Base-by-base conservation (phyloP, 1,140 invertebrate species). In the Chrysomallon squamiferum region DNA sequence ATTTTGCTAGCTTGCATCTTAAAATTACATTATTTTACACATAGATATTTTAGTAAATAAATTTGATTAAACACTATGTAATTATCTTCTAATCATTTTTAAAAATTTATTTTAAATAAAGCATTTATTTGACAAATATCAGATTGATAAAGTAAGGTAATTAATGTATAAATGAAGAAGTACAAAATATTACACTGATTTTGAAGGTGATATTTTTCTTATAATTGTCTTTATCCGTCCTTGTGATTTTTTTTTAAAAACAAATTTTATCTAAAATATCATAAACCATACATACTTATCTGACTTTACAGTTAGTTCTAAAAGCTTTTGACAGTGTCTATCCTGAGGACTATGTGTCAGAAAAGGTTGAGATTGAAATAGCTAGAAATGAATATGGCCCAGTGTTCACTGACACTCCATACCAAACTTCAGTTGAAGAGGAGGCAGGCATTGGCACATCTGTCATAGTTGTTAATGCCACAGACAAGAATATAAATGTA, bases 381-480 rank as follows among this genome's bases (percentile, higher is more conserved):
- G 22, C 9, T 5, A 49, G 66, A 9, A 69, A 71, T 56, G 58
- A 71, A 41, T 65, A 61, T 41, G 11, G 33, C 18, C 73, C 73
- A 22, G 49, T 45, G 2, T 74, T 72, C 50, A 15, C 15, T 6
- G n/a, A 49, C 7, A 11, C 54, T 18, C 56, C 61, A 2, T 73
- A 74, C 52, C n/a, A 22, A 15, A 57, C 60, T 11, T 66, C 60
- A 2, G 62, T 76, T n/a, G 49, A 71, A 49, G 74, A 78, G 52
- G 71, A 58, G 13, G 30, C 29, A 22, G 43, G 64, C 2, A 33
- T 78, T 35, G 77, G 77, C 6, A 61, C 33, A 11, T 3, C 32
- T 5, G 45, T 79, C 32, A 35, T 70, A 7, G 64, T 38, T 49
- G 69, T 77, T 11, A 68, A 62, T 49, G 77, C 77, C 22, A 72